These are phyloP conservation scores for Thunnus albacares DNA, from an alignment of 2,797 vertebrate genomes.

Conservation along the genomic window DNA sequence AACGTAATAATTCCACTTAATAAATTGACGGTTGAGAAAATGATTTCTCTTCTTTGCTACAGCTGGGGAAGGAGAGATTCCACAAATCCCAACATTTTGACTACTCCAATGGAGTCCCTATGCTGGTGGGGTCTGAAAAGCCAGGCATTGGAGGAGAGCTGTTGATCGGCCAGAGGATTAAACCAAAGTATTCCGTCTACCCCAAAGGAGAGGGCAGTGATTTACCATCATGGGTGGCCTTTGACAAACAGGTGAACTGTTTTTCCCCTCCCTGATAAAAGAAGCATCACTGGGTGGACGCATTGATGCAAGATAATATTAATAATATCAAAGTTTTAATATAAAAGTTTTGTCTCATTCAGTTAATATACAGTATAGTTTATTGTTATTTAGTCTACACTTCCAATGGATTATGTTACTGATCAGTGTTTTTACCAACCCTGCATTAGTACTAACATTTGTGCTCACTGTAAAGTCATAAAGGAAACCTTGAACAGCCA, in stretches of 20 bases:
- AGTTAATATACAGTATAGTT: not conserved
- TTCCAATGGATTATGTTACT: too few relatives aligned
- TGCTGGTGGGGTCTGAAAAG: constrained; percentile 87
- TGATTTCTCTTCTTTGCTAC: constrained; percentile 26
- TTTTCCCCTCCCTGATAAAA: not conserved
- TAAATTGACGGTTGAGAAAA: not conserved
- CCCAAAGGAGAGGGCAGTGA: constrained; percentile 78
- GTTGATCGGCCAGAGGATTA: constrained; percentile 83
- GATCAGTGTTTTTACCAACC: not conserved
- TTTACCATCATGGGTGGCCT: constrained; percentile 90
- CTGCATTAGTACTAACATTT: not conserved
- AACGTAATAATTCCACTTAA: not conserved
- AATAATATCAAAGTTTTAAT: not conserved
- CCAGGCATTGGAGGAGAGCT: constrained; percentile 89
- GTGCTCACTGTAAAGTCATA: not conserved
- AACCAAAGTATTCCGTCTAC: constrained; percentile 82
- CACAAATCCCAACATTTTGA: constrained; percentile 93
- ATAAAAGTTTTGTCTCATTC: not conserved
- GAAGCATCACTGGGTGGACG: not conserved
- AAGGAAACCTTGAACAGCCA: not conserved
- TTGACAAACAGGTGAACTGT: constrained; percentile 91
- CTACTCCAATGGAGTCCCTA: constrained; percentile 84
- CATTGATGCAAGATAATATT: not conserved
- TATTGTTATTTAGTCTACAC: not conserved
- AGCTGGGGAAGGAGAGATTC: constrained; percentile 91